Evolutionary conservation across 2,888 invertebrate species (phyloP), one percentile per base, ranked within the genome.

Genomic region (Amitus sp.): DNA sequence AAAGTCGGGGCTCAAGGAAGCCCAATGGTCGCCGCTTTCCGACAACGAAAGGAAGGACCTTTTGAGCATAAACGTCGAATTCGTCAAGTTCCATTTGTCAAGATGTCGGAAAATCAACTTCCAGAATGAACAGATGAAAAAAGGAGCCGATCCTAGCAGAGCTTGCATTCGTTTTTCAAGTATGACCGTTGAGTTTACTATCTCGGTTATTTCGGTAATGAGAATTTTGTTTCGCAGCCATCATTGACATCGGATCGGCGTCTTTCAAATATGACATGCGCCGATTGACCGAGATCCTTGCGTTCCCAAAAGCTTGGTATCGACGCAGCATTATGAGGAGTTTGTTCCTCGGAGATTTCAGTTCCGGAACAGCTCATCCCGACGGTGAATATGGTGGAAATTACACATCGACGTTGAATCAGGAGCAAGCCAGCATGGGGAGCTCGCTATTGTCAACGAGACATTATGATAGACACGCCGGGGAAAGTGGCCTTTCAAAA

Each of bases 251-350:
- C 70, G 97, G 97, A 18, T 95, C 94, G 17, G 96, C 96, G 7
- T 95, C 94, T 18, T 98, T 99, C 83, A 97, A 98, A 79, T 99
- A 98, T 83, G 98, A 99, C 82, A 98, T 99, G 97, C 88, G 98
- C 28, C 88, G 98, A 0, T 84, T 99, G 64, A 94, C 96, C 0
- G 99, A 99, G 85, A 97, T 99, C 75, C 85, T 99, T 57, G 96
- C 97, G 0, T 98, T 99, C 82, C 98, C 98, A 0, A 96, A 96
- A 83, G 98, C 98, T 10, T 99, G 99, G 99, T 99, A 99, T 83
- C 86, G 98, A 1, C 88, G 95, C 33, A 94, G 94, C 69, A 95
- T 99, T 73, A 96, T 98, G 20, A 86, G 96, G 5, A 86, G 96
- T 18, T 86, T 98, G 76, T 97, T 97, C 83, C 87, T 97, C 47